Evolutionary conservation across 1,140 invertebrate genomes (phyloP).

Genomic region (Stenopsyche tienmushanensis): DNA sequence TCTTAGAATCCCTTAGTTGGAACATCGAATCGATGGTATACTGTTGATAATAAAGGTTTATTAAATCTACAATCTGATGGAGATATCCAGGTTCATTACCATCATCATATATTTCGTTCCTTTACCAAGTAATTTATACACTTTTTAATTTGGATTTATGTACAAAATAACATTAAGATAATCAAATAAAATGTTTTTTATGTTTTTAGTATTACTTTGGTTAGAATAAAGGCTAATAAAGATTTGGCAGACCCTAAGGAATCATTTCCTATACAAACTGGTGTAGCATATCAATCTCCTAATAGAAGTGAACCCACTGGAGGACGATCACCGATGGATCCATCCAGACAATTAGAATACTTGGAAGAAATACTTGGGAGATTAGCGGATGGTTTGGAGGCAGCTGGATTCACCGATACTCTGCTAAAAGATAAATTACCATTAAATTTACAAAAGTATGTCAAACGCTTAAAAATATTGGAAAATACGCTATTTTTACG

Average conservation of each 20-base stretch:
- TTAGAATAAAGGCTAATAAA: neutral
- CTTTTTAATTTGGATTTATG: neutral
- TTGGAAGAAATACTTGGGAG: constrained; percentile 14
- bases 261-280: constrained; percentile 3
- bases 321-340: constrained; percentile 5
- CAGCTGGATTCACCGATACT: constrained; percentile 28
- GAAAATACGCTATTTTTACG: neutral
- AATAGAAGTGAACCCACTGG: constrained; percentile 20
- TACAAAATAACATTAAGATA: neutral
- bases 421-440: constrained; percentile 36
- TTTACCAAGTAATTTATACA: constrained; percentile 31
- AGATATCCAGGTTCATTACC: constrained; percentile 37
- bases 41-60: constrained; percentile 30
- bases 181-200: neutral
- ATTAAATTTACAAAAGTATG: constrained; percentile 33
- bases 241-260: neutral
- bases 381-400: constrained; percentile 31
- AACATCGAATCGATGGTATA: constrained; percentile 37
- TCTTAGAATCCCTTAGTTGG: constrained; percentile 38
- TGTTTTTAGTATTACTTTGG: constrained; percentile 8
- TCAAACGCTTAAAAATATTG: neutral
- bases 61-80: constrained; percentile 21
- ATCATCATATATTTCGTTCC: constrained; percentile 37
- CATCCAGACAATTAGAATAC: constrained; percentile 1
- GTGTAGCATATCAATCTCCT: constrained; percentile 28